phyloP scores from a whole-genome alignment of 2,113 vertebrate species.

The Megaptera novaeangliae region DNA sequence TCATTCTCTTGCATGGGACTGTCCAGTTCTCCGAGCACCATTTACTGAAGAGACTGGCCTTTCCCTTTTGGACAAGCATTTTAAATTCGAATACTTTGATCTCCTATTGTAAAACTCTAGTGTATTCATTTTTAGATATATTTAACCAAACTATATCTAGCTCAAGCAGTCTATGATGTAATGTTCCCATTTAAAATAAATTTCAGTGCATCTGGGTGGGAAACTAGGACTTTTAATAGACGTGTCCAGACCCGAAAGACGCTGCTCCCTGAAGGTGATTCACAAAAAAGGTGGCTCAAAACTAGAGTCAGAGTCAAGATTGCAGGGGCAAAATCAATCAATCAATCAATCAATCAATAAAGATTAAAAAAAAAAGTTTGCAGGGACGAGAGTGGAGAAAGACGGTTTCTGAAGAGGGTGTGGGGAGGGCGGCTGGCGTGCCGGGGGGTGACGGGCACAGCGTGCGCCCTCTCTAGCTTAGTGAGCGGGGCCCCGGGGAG shows the following conservation, averaged over 20 bases:
- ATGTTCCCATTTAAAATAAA: not conserved
- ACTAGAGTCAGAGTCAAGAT: not conserved
- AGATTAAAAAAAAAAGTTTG: too few relatives aligned
- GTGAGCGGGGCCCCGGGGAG: not conserved
- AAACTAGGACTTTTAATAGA: not conserved
- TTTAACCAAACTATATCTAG: not conserved
- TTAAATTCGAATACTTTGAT: not conserved
- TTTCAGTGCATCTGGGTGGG: not conserved
- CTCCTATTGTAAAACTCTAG: not conserved
- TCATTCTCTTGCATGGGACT: not conserved
- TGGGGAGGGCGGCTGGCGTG: not conserved
- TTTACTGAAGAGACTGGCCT: not conserved
- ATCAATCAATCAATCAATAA: too few relatives aligned
- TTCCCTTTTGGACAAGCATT: not conserved
- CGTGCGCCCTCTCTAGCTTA: not conserved
- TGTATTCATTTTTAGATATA: not conserved
- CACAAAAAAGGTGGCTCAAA: not conserved
- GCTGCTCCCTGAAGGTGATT: not conserved
- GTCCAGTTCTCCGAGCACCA: not conserved
- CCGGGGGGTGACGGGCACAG: fast-evolving
- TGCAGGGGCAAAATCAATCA: not conserved
- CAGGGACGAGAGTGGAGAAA: not conserved
- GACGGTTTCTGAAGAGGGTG: not conserved
- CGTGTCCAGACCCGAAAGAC: not conserved
- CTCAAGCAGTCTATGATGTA: not conserved